Conservation (phyloP, 2,888 invertebrate species). For the Hypomecis atomaria region DNA sequence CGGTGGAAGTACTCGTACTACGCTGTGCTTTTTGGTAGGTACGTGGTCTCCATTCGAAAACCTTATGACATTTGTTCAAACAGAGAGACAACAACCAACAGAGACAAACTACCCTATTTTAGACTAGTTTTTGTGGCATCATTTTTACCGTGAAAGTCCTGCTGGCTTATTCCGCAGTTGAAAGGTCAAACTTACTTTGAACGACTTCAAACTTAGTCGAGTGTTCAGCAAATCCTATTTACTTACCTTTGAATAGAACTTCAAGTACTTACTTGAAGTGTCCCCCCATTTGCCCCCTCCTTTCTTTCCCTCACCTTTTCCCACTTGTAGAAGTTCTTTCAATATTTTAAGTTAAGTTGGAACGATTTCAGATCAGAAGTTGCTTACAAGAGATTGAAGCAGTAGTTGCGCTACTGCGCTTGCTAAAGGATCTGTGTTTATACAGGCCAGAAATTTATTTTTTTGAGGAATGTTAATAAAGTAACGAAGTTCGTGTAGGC, state of each 20-base stretch:
- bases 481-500: too few relatives aligned
- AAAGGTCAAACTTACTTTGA: constrained; percentile 12
- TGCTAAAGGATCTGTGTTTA: neutral
- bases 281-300: neutral
- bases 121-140: too few relatives aligned
- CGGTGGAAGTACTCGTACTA: too few relatives aligned
- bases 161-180: neutral
- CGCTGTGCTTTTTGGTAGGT: too few relatives aligned
- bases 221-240: constrained; percentile 16
- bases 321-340: constrained; percentile 13
- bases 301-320: neutral
- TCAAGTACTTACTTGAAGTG: neutral
- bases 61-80: too few relatives aligned
- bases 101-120: too few relatives aligned
- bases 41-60: too few relatives aligned
- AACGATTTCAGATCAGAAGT: constrained; percentile 11
- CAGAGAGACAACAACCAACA: too few relatives aligned
- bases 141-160: neutral
- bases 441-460: too few relatives aligned
- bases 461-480: too few relatives aligned
- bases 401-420: neutral
- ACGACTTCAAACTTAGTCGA: constrained; percentile 4
- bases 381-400: neutral
- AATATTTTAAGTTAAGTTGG: constrained; percentile 13
- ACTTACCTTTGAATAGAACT: constrained; percentile 19